Evolutionary conservation across 2,888 invertebrate genomes (phyloP).

Genomic region (Agrochola litura): DNA sequence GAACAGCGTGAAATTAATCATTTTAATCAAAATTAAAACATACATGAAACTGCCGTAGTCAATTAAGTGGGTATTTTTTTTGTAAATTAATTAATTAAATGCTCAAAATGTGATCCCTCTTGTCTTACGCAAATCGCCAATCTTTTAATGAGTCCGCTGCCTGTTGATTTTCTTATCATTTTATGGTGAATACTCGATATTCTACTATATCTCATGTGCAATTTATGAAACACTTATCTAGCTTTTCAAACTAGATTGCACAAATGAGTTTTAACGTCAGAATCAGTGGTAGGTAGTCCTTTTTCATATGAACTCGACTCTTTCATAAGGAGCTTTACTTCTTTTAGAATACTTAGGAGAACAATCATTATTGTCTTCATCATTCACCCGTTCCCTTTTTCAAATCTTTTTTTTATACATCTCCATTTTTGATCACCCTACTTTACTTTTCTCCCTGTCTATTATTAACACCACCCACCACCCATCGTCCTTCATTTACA

Average conservation of each 20-base stretch:
- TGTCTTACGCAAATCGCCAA: no score
- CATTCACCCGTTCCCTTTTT: background rate
- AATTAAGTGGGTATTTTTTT: no score
- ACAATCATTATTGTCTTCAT: background rate
- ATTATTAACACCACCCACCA: background rate
- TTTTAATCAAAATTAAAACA: no score
- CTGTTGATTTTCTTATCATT: no score
- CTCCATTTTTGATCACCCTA: no score
- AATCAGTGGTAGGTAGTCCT: background rate
- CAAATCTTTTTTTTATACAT: background rate
- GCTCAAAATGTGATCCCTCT: no score
- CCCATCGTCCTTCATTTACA: background rate
- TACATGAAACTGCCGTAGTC: no score
- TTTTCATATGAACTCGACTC: background rate
- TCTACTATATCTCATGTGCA: background rate
- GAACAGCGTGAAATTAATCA: no score
- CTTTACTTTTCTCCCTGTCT: background rate
- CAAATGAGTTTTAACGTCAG: background rate
- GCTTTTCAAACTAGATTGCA: constrained; percentile 2
- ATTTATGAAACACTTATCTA: background rate
- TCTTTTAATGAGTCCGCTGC: no score
- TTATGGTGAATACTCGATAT: no score
- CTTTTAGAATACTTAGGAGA: background rate
- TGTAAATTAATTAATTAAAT: no score
- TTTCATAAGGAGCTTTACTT: background rate